A percentile compares a stretch with the other conserved stretches of the same genome.
These are phyloP conservation scores for Pachymerium ferrugineum DNA, from an alignment of 2,888 invertebrate species.

Conservation along the genomic window DNA sequence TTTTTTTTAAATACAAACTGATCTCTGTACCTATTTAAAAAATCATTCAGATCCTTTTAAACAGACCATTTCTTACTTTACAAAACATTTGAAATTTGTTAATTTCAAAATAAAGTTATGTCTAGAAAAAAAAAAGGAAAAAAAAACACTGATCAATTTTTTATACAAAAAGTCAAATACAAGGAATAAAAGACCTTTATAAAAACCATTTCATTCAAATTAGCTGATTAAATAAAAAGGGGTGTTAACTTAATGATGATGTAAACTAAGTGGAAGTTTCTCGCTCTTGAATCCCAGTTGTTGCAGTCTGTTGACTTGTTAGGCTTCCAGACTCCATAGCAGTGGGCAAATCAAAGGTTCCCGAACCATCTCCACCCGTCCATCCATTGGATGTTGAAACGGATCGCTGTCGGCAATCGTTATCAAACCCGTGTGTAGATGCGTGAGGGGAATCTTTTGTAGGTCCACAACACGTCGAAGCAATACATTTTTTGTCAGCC, in stretches of 20 bases:
- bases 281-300: background rate
- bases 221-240: background rate
- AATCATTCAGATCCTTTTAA: too few relatives aligned
- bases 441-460: slow-evolving; percentile 28
- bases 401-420: slow-evolving; percentile 15
- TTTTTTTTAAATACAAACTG: too few relatives aligned
- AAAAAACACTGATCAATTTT: background rate
- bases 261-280: background rate
- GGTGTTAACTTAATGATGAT: background rate
- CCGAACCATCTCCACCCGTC: background rate
- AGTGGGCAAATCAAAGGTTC: background rate
- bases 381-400: background rate
- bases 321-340: slow-evolving; percentile 25
- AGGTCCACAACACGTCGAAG: slow-evolving; percentile 76
- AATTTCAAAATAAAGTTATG: background rate
- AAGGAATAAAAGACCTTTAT: too few relatives aligned
- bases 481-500: slow-evolving; percentile 67
- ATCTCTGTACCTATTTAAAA: too few relatives aligned
- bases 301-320: background rate
- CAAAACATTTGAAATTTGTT: too few relatives aligned
- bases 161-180: background rate
- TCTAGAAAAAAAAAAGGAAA: background rate
- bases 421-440: background rate
- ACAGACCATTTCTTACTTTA: too few relatives aligned
- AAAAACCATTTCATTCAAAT: background rate